Base-by-base conservation (phyloP, 1,140 invertebrate species). In the Pseudoatta argentina region DNA sequence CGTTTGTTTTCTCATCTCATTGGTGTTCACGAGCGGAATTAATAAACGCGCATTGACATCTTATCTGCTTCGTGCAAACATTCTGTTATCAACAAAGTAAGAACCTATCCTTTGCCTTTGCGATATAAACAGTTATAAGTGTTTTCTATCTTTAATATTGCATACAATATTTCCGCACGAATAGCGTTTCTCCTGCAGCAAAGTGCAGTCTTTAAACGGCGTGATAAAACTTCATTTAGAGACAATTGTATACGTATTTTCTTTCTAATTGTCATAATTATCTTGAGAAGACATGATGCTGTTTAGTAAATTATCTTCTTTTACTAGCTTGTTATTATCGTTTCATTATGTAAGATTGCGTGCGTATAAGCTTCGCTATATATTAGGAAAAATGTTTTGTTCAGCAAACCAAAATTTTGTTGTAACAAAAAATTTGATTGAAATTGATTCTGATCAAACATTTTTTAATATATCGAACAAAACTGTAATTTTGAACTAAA, bases 1-100 rank as follows among this genome's bases (percentile, higher is more conserved):
- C 21, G 27, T 72, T 69, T 71, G 39, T 76, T 83, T 83, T 83
- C 24, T 18, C 69, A 18, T 83, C 24, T 18, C 69, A 18, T 75
- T 27, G 79, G 39, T 73, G 55, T 83, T 83, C 75, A 83, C 71
- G 69, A 83, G 69, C 24, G 55, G 39, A 75, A 83, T 83, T 83
- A 83, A 83, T 83, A 83, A 83, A 73, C 79, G 69, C 39, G 57
- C 69, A 75, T 83, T 83, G 79, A 83, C 69, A 63, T 82, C 67
- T 61, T 82, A 82, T 83, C 55, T 83, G 55, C 39, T 18, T 73
- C 27, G 57, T 55, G 55, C 55, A 14, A 55, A 73, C 79, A 34
- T 61, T 83, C 69, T 61, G 55, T 21, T 71, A 34, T 59, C 66
- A 83, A 61, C 55, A 83, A 83, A 83, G 39, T 51, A 61, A 51